Conservation (phyloP, 2,113 vertebrate genomes). For the Vidua macroura region DNA sequence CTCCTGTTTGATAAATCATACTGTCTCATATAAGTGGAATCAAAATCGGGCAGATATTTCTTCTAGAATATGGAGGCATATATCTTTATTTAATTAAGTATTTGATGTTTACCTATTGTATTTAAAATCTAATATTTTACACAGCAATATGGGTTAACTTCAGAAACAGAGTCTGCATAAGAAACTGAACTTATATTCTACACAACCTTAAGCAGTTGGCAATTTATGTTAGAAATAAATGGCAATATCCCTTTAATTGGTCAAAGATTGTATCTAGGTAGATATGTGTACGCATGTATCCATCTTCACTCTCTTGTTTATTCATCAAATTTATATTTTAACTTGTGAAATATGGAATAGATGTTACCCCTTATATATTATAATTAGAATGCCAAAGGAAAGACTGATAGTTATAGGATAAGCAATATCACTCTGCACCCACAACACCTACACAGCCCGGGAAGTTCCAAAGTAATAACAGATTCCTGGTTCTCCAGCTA, state of each 20-base stretch:
- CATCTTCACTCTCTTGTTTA: background rate
- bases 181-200: background rate
- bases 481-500: conserved; percentile 52
- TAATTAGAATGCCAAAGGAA: background rate
- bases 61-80: background rate
- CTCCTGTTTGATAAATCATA: background rate
- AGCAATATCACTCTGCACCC: background rate
- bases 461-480: conserved; percentile 51
- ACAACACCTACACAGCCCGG: background rate
- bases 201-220: background rate
- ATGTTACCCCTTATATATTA: background rate
- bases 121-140: background rate
- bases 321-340: background rate
- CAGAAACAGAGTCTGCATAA: background rate
- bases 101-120: background rate
- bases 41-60: background rate
- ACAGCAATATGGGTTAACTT: background rate
- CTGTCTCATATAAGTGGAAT: background rate
- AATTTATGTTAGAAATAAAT: background rate
- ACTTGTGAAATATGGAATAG: background rate
- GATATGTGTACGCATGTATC: background rate
- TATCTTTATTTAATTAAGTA: background rate
- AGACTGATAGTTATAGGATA: background rate
- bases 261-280: background rate
- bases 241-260: background rate